Base-by-base conservation (phyloP, 1,140 invertebrate species). In the Metaphire vulgaris region DNA sequence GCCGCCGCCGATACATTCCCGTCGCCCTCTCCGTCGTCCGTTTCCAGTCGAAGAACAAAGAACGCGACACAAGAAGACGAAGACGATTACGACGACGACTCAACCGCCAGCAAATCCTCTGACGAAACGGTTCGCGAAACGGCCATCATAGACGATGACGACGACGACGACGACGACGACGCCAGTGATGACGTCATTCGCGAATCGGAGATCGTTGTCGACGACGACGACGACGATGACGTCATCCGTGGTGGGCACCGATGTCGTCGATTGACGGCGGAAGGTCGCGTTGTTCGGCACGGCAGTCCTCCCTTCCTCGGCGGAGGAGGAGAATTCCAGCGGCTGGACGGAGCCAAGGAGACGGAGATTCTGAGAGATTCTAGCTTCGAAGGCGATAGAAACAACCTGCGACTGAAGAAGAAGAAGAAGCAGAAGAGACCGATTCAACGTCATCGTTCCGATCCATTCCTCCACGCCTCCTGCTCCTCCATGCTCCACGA, bases 371-470 rank as follows among this genome's bases (percentile, higher is more conserved):
- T 6, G 21, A 21, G 41, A 56, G 41, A 56, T 21, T 56, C 41
- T 21, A 56, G 41, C 41, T 6, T 21, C 6, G 41, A 56, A 21
- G 41, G 41, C 6, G 41, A 56, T 21, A 12, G 6, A 6, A 72
- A 67, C 28, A 76, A 81, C 21, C 75, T 1, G 68, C 66, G 34
- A 29, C 34, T 6, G n/a, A n/a, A n/a, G n/a, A n/a, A n/a, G n/a
- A n/a, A n/a, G n/a, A n/a, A n/a, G n/a, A n/a, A n/a, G n/a, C n/a
- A n/a, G n/a, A n/a, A n/a, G n/a, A n/a, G n/a, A n/a, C n/a, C n/a
- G n/a, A n/a, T 56, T 21, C 41, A 56, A 21, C 41, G 41, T 12
- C 41, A 21, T 21, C 21, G 41, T 21, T 56, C 41, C 41, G 41
- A 56, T 56, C 41, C 41, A 56, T 56, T 56, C 21, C 21, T 56